Percentiles rank a stretch among this genome's conserved stretches.
phyloP scores from a whole-genome alignment of 2,113 vertebrate species.

The Myotis yumanensis region DNA sequence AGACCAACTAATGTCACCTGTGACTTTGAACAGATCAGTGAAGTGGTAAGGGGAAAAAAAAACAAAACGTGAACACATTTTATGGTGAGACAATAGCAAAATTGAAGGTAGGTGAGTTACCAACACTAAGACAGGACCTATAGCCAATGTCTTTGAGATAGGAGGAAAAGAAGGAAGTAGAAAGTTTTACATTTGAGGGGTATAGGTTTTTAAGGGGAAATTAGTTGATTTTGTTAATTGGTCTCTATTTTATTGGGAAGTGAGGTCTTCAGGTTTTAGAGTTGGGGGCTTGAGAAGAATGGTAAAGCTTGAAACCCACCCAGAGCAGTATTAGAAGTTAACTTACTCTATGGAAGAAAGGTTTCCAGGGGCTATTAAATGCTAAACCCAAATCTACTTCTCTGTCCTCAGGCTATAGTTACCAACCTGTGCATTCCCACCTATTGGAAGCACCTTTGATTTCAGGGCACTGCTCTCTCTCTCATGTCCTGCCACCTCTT shows the following conservation, averaged over 20 bases:
- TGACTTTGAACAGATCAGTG: neutral
- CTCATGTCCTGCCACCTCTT: neutral
- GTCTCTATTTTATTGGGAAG: neutral
- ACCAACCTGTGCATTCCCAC: too few relatives aligned
- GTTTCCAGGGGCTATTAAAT: neutral
- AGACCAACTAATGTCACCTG: neutral
- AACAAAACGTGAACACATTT: neutral
- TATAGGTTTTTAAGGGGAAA: neutral
- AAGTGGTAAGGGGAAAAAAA: too few relatives aligned
- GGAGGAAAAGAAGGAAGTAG: neutral
- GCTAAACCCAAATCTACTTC: neutral
- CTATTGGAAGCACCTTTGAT: neutral
- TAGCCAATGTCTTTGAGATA: neutral
- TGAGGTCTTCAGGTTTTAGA: neutral
- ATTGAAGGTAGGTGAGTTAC: neutral
- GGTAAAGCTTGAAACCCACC: neutral
- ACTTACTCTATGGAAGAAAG: neutral
- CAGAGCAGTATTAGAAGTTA: neutral
- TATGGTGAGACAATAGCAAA: neutral
- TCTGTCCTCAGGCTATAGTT: neutral
- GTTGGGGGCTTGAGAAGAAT: neutral
- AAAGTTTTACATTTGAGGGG: neutral
- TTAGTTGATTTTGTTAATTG: neutral
- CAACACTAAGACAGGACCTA: neutral
- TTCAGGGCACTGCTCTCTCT: neutral